Evolutionary conservation across 2,113 vertebrate genomes (phyloP).

Genomic region (Zootoca vivipara): DNA sequence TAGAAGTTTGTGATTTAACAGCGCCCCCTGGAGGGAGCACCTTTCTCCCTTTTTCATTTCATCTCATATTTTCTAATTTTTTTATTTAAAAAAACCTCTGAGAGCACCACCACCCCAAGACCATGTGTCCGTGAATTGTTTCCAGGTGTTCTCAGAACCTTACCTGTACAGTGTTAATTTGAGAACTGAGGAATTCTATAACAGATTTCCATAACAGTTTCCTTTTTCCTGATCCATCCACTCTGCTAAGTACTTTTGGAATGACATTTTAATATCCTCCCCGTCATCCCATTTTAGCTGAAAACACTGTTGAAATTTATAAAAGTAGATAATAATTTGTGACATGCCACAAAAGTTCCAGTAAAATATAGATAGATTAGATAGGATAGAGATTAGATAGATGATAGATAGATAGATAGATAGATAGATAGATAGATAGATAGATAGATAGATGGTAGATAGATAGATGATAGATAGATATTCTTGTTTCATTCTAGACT

Average conservation of each 20-base stretch:
- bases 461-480: too few species aligned
- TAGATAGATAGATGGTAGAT: too few species aligned
- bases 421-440: too few species aligned
- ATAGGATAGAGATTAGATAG: too few species aligned
- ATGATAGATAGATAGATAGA: too few species aligned
- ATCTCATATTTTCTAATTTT: slow-evolving; percentile 23
- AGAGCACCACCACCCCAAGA: neutral
- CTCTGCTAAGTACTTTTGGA: slow-evolving; percentile 34
- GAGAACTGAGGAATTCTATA: slow-evolving; percentile 69
- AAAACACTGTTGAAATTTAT: neutral
- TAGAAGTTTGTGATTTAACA: slow-evolving; percentile 56
- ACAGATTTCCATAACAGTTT: slow-evolving; percentile 72
- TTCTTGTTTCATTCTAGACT: neutral
- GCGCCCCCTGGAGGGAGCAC: slow-evolving; percentile 65
- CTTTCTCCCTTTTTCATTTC: neutral
- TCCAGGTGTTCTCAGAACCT: slow-evolving; percentile 29
- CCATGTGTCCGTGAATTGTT: neutral
- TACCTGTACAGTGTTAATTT: slow-evolving; percentile 42
- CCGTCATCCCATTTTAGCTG: slow-evolving; percentile 32
- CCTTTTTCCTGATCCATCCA: slow-evolving; percentile 42
- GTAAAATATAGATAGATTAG: too few species aligned
- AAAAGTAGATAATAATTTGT: neutral
- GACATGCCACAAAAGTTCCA: neutral
- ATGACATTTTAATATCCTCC: slow-evolving; percentile 22
- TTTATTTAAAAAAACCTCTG: neutral